Evolutionary conservation across 2,888 invertebrate species (phyloP), one percentile per base, ranked within the genome.

Genomic region (Marronus borbonicus): DNA sequence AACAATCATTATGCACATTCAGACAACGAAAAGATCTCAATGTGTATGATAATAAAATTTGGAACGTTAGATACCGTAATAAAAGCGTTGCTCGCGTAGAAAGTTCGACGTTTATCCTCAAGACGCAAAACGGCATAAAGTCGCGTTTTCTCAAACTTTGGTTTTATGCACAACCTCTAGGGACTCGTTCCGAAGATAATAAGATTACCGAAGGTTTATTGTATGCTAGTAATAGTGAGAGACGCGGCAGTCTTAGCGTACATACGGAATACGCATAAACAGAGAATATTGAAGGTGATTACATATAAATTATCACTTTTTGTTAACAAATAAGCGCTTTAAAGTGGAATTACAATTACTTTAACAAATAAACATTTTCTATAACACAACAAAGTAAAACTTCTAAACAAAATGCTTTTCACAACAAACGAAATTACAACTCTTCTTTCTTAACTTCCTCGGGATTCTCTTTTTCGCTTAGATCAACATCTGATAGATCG

Each of bases 81-180:
- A 74, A 74, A 74, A 74, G 72, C 62, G 60, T 28, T 60, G 60
- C 72, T 74, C 72, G 60, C 60, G 72, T 39, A 60, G 60, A 60
- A 74, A 74, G 60, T 62, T 62, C 72, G 72, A 74, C 70, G 70
- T 70, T 70, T 70, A 70, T 70, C 55, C 70, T 70, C 70, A 39
- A 36, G 70, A 70, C 72, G 72, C 72, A 74, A 74, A 74, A 74
- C 60, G 72, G 72, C 44, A 74, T 74, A 62, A 60, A 68, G 76
- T 68, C 66, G 55, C 76, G 55, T 76, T 76, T 60, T 66, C 68
- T 76, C 76, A 65, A 76, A 76, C 76, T 76, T 76, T 76, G 76
- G 76, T 76, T 76, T 76, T 76, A 65, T 68, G 76, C 66, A 58
- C 65, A 76, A 66, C 58, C 76, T 76, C 76, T 2, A 24, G 76